Percentiles rank a stretch among this genome's conserved stretches.
Evolutionary conservation across 35 echinoderm and acorn worm species (phyloP).

Genomic region (Amphiura filiformis): DNA sequence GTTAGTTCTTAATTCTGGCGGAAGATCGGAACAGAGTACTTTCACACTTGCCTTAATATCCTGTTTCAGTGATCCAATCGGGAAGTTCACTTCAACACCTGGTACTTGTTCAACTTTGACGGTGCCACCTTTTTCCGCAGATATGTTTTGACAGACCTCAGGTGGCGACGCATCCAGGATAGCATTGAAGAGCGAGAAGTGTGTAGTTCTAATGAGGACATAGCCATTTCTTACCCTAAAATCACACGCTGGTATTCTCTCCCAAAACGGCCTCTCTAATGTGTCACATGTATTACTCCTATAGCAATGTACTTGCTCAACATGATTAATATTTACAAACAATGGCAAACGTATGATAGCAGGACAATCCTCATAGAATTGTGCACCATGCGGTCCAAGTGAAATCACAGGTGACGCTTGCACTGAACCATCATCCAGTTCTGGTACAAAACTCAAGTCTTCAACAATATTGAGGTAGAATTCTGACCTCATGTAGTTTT

Average conservation of each 20-base stretch:
- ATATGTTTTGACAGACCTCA: constrained; percentile 48
- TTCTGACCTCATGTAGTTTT: constrained; percentile 55
- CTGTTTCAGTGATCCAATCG: constrained; percentile 52
- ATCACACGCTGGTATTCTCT: constrained; percentile 68
- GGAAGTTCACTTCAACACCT: constrained; percentile 71
- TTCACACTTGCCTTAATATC: constrained; percentile 65
- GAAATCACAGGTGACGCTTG: constrained; percentile 62
- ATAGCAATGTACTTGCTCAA: constrained; percentile 65
- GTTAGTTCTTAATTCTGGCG: constrained; percentile 45
- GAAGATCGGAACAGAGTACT: constrained; percentile 32
- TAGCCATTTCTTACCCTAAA: constrained; percentile 57
- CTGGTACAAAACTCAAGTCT: constrained; percentile 42
- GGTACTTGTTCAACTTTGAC: constrained; percentile 81
- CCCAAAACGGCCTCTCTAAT: constrained; percentile 69
- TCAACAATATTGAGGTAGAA: constrained; percentile 64
- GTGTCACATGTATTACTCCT: constrained; percentile 68
- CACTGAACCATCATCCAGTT: constrained; percentile 36
- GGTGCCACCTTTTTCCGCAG: constrained; percentile 53
- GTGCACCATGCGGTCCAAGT: constrained; percentile 74
- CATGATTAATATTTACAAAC: constrained; percentile 43
- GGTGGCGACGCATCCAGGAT: constrained; percentile 55
- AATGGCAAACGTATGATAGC: constrained; percentile 78
- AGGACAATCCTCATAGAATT: constrained; percentile 77
- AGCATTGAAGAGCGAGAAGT: constrained; percentile 83
- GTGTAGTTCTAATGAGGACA: constrained; percentile 66